These are phyloP conservation scores for Dasysyrphus tricinctus DNA, from an alignment of 2,888 invertebrate species.

Conservation along the genomic window DNA sequence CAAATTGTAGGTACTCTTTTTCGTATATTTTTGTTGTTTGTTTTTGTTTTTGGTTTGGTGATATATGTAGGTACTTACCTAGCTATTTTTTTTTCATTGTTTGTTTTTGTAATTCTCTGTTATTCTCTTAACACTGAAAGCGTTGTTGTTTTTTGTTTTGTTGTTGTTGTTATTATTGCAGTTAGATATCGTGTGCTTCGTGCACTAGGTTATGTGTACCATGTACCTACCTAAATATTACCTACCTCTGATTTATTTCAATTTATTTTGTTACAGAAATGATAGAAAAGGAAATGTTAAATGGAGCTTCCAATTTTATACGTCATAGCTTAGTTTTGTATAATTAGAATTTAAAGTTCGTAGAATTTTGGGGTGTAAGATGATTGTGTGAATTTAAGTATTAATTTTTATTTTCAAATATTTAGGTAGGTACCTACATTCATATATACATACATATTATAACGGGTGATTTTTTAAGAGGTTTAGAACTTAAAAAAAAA, in stretches of 20 bases:
- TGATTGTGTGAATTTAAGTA: too few relatives aligned
- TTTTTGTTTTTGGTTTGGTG: constrained; percentile 26
- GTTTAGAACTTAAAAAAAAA: too few relatives aligned
- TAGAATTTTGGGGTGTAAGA: background rate
- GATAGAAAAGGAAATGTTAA: constrained; percentile 23
- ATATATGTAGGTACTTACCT: constrained; percentile 17
- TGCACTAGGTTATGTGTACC: constrained; percentile 61
- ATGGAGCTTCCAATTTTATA: constrained; percentile 34
- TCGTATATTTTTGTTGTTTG: constrained; percentile 24
- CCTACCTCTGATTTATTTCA: constrained; percentile 37
- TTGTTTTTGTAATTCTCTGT: background rate
- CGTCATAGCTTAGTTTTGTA: constrained; percentile 30
- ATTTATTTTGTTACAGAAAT: constrained; percentile 58
- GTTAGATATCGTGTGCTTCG: constrained; percentile 38
- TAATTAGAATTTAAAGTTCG: background rate
- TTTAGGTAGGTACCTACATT: too few relatives aligned
- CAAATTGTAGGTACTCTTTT: constrained; percentile 46
- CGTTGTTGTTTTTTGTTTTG: constrained; percentile 55
- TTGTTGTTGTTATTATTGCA: constrained; percentile 59
- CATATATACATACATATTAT: too few relatives aligned
- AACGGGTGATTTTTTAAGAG: too few relatives aligned
- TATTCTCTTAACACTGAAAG: constrained; percentile 16
- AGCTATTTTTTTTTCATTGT: constrained; percentile 11
- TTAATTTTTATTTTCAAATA: too few relatives aligned
- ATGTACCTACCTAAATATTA: background rate